Base-by-base conservation (phyloP, 2,797 vertebrate species). In the Coregonus suidteri region DNA sequence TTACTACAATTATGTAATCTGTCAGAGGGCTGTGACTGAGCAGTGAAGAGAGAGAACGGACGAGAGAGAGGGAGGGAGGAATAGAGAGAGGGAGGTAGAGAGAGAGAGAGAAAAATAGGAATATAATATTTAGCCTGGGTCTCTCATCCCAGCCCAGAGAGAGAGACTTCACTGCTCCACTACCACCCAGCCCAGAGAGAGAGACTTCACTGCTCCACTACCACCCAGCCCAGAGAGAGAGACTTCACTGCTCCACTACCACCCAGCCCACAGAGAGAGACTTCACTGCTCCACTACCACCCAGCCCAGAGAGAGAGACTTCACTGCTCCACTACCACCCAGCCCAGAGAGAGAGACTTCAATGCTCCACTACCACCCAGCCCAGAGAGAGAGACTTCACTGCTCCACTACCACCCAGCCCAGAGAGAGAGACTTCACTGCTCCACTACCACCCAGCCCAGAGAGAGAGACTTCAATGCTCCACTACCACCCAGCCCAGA, bases 1-100 rank as follows among this genome's bases (percentile, higher is more conserved):
- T 91, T 79, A 79, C 84, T 88, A 51, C 78, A 79, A 78, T 78
- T 76, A 73, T 78, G 81, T 86, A 47, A 83, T 88, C 84, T 18
- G 41, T 69, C 59, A 74, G 52, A 76, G 64, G 65, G 73, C 73
- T 52, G 4, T 18, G 75, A 74, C 37, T 79, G 51, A 13, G 64
- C 3, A 18, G 76, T n/a, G 7, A 6, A 25, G 77, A 72, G 51
- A 30, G 1, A 77, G 72, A 79, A 77, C 4, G 53, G 68, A n/a
- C 84, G 77, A 79, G 82, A 86, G 82, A 80, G 83, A 85, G 56
- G 53, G 54, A 78, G 68, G 54, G 77, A 77, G 52, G 59, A 68
- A 68, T 74, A 81, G 66, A 77, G 65, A 59, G n/a, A 65, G 51
- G 34, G 65, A 47, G 30, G 62, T 25, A 25, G 25, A 25, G 56